Conservation (phyloP, 1,140 invertebrate genomes). For the Chrysomallon squamiferum region DNA sequence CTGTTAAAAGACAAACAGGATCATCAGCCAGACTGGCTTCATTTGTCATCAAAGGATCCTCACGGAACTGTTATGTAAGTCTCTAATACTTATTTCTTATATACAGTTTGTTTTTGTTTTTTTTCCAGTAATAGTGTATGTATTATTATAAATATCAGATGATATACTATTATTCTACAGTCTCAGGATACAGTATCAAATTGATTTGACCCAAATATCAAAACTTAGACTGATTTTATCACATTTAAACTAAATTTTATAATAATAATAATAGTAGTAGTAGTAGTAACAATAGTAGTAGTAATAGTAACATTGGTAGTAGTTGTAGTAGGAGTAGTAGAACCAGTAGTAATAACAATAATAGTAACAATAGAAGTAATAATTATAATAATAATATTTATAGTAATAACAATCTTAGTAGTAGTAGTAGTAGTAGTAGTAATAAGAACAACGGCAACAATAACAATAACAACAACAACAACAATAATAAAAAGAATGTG, state of each 20-base stretch:
- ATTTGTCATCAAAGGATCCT: conserved; percentile 30
- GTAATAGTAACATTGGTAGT: conserved; percentile 1
- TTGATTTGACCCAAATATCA: too few species aligned
- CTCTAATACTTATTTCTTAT: too few species aligned
- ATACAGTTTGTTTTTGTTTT: too few species aligned
- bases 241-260: neutral
- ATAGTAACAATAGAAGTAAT: neutral
- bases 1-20: neutral
- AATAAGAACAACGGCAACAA: neutral
- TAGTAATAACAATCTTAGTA: neutral
- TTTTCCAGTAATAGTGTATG: too few species aligned
- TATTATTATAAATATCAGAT: too few species aligned
- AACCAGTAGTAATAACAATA: neutral
- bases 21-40: conserved; percentile 20
- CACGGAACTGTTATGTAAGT: conserved; percentile 32
- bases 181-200: too few species aligned
- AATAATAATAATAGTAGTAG: conserved; percentile 3
- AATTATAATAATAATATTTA: neutral
- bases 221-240: too few species aligned
- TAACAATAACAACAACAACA: neutral
- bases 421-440: conserved; percentile 1
- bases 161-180: too few species aligned
- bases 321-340: conserved; percentile 6
- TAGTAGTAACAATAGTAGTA: conserved; percentile 2
- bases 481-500: neutral